A percentile compares a stretch with the other conserved stretches of the same genome.
Evolutionary conservation across 1,140 invertebrate species (phyloP).

Genomic region (Brevipalpus yothersi): DNA sequence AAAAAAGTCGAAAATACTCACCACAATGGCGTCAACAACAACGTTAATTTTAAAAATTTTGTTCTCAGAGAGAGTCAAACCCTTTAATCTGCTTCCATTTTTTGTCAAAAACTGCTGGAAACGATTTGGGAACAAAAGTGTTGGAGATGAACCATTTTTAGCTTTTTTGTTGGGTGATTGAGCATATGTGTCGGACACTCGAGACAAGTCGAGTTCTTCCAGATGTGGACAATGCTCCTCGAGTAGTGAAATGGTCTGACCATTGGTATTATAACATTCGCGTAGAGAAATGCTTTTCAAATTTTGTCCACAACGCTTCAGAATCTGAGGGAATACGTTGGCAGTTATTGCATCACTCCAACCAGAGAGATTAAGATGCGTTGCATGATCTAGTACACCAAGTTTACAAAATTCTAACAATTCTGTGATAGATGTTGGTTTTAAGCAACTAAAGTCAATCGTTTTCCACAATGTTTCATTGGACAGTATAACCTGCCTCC

Average conservation of each 20-base stretch:
- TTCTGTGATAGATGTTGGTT: not conserved
- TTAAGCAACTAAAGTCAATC: slow-evolving; percentile 4
- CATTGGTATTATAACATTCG: slow-evolving; percentile 2
- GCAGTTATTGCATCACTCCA: not conserved
- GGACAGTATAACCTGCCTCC: slow-evolving; percentile 4
- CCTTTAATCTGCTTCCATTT: slow-evolving; percentile 1
- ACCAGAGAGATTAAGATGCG: not conserved
- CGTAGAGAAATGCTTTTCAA: not conserved
- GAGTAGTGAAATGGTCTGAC: not conserved
- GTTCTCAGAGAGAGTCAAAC: slow-evolving; percentile 4
- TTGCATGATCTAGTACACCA: not conserved
- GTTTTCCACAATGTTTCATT: slow-evolving; percentile 1
- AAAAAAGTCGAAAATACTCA: not conserved
- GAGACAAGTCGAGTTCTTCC: not conserved
- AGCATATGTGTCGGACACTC: not conserved
- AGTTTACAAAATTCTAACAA: not conserved
- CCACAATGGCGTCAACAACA: not conserved
- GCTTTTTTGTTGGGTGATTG: not conserved
- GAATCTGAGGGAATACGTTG: not conserved
- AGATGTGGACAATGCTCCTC: not conserved
- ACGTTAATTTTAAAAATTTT: slow-evolving; percentile 1
- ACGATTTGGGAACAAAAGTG: not conserved
- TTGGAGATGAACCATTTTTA: not conserved
- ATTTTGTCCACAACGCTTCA: not conserved
- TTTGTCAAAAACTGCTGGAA: slow-evolving; percentile 1